phyloP scores from a whole-genome alignment of 2,888 invertebrate species.

The Cheilosia vulpina region DNA sequence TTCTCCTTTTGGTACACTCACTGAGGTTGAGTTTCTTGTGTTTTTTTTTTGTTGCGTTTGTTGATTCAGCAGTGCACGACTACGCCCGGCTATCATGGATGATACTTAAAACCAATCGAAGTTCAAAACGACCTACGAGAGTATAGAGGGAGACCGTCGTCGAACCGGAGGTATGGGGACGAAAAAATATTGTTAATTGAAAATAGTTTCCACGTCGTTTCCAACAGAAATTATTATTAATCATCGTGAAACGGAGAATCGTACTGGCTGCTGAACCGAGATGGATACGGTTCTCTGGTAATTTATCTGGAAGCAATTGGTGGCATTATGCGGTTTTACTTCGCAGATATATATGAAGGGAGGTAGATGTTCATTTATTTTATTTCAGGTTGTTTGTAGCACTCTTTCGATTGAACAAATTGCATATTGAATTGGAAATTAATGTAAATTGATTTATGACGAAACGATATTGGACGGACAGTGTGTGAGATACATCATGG shows the following conservation, averaged over 20 bases:
- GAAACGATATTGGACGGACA: slow-evolving; percentile 45
- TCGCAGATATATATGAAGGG: slow-evolving; percentile 16
- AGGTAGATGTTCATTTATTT: slow-evolving; percentile 51
- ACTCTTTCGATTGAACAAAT: slow-evolving; percentile 71
- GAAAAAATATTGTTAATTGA: slow-evolving; percentile 65
- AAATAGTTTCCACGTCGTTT: slow-evolving; percentile 73
- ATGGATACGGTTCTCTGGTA: slow-evolving; percentile 62
- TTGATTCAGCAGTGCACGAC: slow-evolving; percentile 25
- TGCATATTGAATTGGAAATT: slow-evolving; percentile 71
- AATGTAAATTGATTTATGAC: slow-evolving; percentile 73
- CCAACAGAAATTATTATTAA: slow-evolving; percentile 71
- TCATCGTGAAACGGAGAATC: slow-evolving; percentile 57
- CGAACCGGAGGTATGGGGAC: neutral
- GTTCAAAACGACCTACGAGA: slow-evolving; percentile 31
- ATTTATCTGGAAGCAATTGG: slow-evolving; percentile 72
- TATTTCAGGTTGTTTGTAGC: slow-evolving; percentile 68
- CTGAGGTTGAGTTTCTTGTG: slow-evolving; percentile 7
- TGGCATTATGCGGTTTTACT: slow-evolving; percentile 65
- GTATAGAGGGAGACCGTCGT: neutral
- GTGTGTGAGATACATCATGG: slow-evolving; percentile 38
- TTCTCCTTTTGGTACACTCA: slow-evolving; percentile 13
- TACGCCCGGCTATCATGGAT: slow-evolving; percentile 1
- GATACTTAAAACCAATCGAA: slow-evolving; percentile 56
- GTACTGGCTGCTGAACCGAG: slow-evolving; percentile 35
- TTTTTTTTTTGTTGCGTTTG: slow-evolving; percentile 20